Evolutionary conservation across 2,113 vertebrate genomes (phyloP), one percentile per base, ranked within the genome.

Genomic region (Canis aureus): DNA sequence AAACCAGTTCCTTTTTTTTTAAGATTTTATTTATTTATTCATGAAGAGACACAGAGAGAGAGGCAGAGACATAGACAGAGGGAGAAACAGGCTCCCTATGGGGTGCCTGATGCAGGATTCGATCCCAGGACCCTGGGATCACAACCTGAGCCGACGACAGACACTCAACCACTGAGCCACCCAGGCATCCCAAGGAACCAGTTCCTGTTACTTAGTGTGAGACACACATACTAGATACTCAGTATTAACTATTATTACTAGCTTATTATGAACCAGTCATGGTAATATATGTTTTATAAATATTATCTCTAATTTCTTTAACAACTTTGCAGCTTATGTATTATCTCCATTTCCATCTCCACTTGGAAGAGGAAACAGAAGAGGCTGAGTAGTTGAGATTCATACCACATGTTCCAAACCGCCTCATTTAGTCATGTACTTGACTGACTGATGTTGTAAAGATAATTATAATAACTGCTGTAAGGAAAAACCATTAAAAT

Each of bases 401-500:
- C 27, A 29, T 59, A 16, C 5, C 17, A 82, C 19, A 43, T 86
- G 15, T n/a, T 83, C 49, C 59, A 62, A 13, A 67, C 29, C 38
- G 10, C 80, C 95, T 53, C 19, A n/a, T 93, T 60, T 38, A 62
- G 53, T 83, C 8, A 62, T 51, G 1, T 79, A 55, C 55, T 43
- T 90, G 38, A 11, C 32, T 66, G 71, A 16, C 82, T 35, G 66
- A 66, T 93, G 10, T 59, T 88, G 16, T 76, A 35, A 93, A 83
- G 35, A 51, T 35, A 60, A 53, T 73, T 83, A 74, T 79, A 49
- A 4, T 93, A 19, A 84, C 17, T 80, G 32, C 35, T 43, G 0
- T 95, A 80, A 86, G 38, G 81, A 95, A 71, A 69, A 84, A 80
- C 29, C 62, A 35, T 92, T 84, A 97, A 85, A 73, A 80, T 51